Percentiles rank a stretch among this genome's conserved stretches.
These are phyloP conservation scores for Trachelipus rathkii DNA, from an alignment of 1,140 invertebrate species.

Conservation along the genomic window DNA sequence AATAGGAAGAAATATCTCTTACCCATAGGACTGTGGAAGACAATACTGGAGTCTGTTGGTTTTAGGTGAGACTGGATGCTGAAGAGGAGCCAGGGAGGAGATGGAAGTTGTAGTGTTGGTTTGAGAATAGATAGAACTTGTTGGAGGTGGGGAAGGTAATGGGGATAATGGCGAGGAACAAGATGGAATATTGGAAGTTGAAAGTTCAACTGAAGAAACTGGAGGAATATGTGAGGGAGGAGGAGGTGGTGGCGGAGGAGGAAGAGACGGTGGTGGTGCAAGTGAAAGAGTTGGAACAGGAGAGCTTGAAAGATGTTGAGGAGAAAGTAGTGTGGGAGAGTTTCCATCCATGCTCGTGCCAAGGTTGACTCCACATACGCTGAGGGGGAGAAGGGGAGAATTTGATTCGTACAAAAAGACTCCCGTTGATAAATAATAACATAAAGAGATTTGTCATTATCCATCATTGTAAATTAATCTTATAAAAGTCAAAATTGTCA, in stretches of 20 bases:
- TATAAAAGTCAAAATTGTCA: too few species aligned
- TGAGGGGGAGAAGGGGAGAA: background rate
- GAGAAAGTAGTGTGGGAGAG: background rate
- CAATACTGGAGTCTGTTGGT: background rate
- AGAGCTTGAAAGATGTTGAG: background rate
- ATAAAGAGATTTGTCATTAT: background rate
- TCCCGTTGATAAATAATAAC: background rate
- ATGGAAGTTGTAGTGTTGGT: background rate
- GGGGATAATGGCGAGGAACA: background rate
- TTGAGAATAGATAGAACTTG: background rate
- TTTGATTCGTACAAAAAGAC: background rate
- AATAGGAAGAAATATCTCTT: slow-evolving; percentile 1
- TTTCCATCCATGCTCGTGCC: background rate
- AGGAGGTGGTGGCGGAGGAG: background rate
- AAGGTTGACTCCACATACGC: slow-evolving; percentile 1
- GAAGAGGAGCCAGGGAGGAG: background rate
- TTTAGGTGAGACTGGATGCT: slow-evolving; percentile 9
- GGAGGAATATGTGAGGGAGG: background rate
- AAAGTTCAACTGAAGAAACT: background rate
- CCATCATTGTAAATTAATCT: background rate
- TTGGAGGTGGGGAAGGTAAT: background rate
- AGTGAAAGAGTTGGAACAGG: background rate
- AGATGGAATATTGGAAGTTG: background rate
- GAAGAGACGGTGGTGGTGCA: background rate
- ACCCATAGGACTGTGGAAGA: slow-evolving; percentile 4